Evolutionary conservation across 2,113 vertebrate species (phyloP).

Genomic region (Prochilodus magdalenae): DNA sequence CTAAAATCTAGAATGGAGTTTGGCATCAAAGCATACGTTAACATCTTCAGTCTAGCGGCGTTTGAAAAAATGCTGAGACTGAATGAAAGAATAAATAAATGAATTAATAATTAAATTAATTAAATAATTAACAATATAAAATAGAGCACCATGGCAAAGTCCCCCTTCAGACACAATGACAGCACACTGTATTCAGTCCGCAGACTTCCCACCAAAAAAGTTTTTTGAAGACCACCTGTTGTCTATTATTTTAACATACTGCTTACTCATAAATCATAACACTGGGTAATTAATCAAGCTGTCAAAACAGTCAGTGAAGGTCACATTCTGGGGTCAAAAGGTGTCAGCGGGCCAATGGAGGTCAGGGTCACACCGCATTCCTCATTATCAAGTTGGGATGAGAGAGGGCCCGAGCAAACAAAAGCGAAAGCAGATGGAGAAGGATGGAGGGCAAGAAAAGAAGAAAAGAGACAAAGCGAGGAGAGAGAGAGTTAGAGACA

Average conservation of each 20-base stretch:
- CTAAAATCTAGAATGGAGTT: too few relatives aligned
- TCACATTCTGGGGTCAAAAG: conserved; percentile 94
- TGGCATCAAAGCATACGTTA: too few relatives aligned
- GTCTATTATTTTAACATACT: conserved; percentile 99
- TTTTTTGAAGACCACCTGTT: conserved; percentile 98
- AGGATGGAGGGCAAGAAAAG: conserved; percentile 82
- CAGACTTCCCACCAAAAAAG: conserved; percentile 74
- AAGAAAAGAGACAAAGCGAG: conserved; percentile 69
- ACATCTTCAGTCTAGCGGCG: too few relatives aligned
- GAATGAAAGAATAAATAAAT: too few relatives aligned
- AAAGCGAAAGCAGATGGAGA: conserved; percentile 99
- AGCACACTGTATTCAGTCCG: background rate
- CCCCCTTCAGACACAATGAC: too few relatives aligned
- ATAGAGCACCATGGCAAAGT: background rate
- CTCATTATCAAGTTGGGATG: conserved; percentile 99
- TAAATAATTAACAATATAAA: background rate
- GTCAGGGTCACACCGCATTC: conserved; percentile 99
- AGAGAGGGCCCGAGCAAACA: conserved; percentile 96
- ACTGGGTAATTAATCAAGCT: conserved; percentile 99
- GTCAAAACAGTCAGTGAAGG: conserved; percentile 96
- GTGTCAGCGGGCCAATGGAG: conserved; percentile 95
- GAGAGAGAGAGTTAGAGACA: too few relatives aligned
- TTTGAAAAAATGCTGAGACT: too few relatives aligned
- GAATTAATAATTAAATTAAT: too few relatives aligned
- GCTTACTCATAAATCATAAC: conserved; percentile 99